Evolutionary conservation across 2,797 vertebrate genomes (phyloP), one percentile per base, ranked within the genome.

Genomic region (Aulostomus chinensis): DNA sequence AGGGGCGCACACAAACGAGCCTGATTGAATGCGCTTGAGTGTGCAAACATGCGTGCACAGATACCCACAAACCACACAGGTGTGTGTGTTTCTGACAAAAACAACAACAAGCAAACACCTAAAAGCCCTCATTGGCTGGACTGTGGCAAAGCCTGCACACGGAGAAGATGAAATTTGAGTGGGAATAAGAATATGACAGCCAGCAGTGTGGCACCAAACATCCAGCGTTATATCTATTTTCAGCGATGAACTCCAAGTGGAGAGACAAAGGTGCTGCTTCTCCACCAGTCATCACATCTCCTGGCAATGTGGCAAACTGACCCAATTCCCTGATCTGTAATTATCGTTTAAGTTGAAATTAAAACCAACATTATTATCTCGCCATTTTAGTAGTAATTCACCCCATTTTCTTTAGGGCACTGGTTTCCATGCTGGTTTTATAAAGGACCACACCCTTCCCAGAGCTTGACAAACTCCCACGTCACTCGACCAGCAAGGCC

Each of bases 81-180:
- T n/a, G 61, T 64, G 69, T 71, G 78, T 67, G 41, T 61, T 31
- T 72, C 63, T 9, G 41, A 71, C 73, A 72, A 58, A 24, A 30
- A 20, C 5, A 26, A 41, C 37, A 49, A 62, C 74, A 68, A 75
- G 54, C 43, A 81, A 58, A 48, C 76, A 77, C 58, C 78, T 84
- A 82, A 85, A 87, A 84, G 77, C 73, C 83, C 78, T 83, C 77
- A 77, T 83, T 84, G 82, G 73, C 82, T 76, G 84, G 86, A 84
- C 84, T 83, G 75, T 84, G 80, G 83, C 80, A 86, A 86, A 81
- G 84, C 68, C 83, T 84, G 85, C 83, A 85, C 81, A 86, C 84
- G 88, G 86, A 89, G 85, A 80, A 87, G 85, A 78, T 81, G 81
- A 81, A 80, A 84, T 87, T 86, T 86, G 78, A 87, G 83, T 71